phyloP scores from a whole-genome alignment of 2,888 invertebrate species.

The Cremastobaeus sp. region DNA sequence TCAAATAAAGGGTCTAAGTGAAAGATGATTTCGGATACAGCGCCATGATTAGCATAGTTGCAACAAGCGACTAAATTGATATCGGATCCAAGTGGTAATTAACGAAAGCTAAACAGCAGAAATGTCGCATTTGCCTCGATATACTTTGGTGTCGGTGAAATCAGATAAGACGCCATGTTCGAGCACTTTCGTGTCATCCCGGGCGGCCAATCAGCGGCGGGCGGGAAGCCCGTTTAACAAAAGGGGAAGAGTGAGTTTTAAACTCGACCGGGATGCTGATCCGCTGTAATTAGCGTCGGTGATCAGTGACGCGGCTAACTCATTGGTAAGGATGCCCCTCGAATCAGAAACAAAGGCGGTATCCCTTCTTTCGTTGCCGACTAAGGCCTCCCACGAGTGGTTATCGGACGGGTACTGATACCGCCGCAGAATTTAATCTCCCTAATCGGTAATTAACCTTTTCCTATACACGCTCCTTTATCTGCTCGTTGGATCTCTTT shows the following conservation, averaged over 20 bases:
- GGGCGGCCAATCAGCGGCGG: conserved; percentile 72
- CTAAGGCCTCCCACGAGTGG: conserved; percentile 70
- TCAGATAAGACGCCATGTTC: conserved; percentile 75
- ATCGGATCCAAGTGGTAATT: conserved; percentile 49
- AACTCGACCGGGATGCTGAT: conserved; percentile 74
- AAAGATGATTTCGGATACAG: conserved; percentile 41
- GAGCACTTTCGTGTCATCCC: conserved; percentile 76
- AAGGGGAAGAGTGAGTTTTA: conserved; percentile 74
- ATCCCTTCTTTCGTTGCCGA: conserved; percentile 56
- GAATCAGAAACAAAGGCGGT: conserved; percentile 64
- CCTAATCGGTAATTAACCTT: conserved; percentile 76
- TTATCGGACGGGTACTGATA: conserved; percentile 74
- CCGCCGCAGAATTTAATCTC: conserved; percentile 75
- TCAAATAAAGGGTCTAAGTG: too few relatives aligned
- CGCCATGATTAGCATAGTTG: conserved; percentile 41
- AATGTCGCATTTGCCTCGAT: conserved; percentile 52
- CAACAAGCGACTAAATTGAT: conserved; percentile 50
- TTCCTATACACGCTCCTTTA: conserved; percentile 47
- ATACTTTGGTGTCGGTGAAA: conserved; percentile 58
- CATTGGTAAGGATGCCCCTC: conserved; percentile 77
- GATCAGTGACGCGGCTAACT: conserved; percentile 77
- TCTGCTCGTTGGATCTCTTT: conserved; percentile 30
- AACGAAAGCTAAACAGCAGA: conserved; percentile 54
- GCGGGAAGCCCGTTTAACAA: conserved; percentile 71
- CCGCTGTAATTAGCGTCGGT: conserved; percentile 77